phyloP scores from a whole-genome alignment of 2,797 vertebrate species.

The Pipistrellus kuhlii region DNA sequence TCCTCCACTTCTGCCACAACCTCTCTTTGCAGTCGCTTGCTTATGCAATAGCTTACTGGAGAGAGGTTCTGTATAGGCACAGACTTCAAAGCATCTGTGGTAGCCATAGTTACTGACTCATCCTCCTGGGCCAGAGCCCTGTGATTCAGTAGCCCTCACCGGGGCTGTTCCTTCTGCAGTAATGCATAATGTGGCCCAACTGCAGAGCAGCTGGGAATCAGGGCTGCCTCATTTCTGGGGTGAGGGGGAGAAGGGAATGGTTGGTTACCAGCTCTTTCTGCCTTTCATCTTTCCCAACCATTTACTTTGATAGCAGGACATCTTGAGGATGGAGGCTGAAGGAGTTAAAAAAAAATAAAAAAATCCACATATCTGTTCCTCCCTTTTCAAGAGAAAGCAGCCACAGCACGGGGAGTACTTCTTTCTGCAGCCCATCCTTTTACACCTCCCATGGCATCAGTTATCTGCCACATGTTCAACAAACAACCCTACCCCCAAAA shows the following conservation, averaged over 20 bases:
- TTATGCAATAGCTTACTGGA: slow-evolving; percentile 30
- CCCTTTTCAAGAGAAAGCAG: slow-evolving; percentile 33
- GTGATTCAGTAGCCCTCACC: slow-evolving; percentile 60
- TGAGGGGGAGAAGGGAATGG: not conserved
- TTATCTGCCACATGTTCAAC: slow-evolving; percentile 80
- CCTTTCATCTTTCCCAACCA: slow-evolving; percentile 7
- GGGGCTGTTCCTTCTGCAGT: slow-evolving; percentile 27
- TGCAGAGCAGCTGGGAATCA: slow-evolving; percentile 60
- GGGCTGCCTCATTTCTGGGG: slow-evolving; percentile 44
- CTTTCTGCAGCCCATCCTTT: slow-evolving; percentile 61
- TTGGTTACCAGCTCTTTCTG: not conserved
- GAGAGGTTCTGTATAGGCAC: slow-evolving; percentile 21
- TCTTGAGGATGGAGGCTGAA: slow-evolving; percentile 13
- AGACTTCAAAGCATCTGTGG: slow-evolving; percentile 67
- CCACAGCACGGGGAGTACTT: too few relatives aligned
- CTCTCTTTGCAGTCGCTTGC: slow-evolving; percentile 50
- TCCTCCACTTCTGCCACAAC: slow-evolving; percentile 22
- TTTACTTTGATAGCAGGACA: slow-evolving; percentile 11
- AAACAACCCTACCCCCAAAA: slow-evolving; percentile 77
- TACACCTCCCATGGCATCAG: slow-evolving; percentile 67
- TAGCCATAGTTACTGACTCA: slow-evolving; percentile 77
- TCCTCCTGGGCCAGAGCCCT: slow-evolving; percentile 56
- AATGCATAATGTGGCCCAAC: slow-evolving; percentile 17
- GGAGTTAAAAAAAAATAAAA: slow-evolving; percentile 52
- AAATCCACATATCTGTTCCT: not conserved